A percentile compares a stretch with the other conserved stretches of the same genome.
These are phyloP conservation scores for Neosilurus hyrtlii DNA, from an alignment of 2,797 vertebrate genomes.

Conservation along the genomic window DNA sequence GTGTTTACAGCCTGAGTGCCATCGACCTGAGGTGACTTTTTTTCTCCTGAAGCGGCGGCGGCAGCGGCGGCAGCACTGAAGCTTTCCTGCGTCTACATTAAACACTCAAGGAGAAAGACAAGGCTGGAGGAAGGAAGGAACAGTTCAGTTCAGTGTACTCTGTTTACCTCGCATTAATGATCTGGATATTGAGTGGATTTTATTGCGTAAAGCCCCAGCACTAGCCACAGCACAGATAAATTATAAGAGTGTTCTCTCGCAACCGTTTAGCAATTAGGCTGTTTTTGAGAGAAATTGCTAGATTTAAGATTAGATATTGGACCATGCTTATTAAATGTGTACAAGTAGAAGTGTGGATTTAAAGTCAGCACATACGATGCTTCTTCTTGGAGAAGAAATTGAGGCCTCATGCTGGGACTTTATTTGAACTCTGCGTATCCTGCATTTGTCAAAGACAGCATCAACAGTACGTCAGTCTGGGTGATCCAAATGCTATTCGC, in stretches of 20 bases:
- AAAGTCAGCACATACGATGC: not conserved
- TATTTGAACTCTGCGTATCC: not conserved
- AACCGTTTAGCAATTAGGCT: slow-evolving; percentile 31
- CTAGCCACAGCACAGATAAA: slow-evolving; percentile 3
- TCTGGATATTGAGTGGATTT: slow-evolving; percentile 30
- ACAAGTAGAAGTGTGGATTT: not conserved
- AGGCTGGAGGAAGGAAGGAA: slow-evolving; percentile 51
- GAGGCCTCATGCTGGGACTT: not conserved
- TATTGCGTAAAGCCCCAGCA: slow-evolving; percentile 15
- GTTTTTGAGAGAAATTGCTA: slow-evolving; percentile 5
- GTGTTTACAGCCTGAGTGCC: slow-evolving; percentile 98
- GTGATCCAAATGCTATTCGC: not conserved
- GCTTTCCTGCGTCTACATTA: slow-evolving; percentile 81
- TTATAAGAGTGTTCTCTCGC: slow-evolving; percentile 10
- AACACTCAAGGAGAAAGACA: slow-evolving; percentile 72
- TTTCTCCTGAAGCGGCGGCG: slow-evolving; percentile 92
- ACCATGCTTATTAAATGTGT: not conserved
- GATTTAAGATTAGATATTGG: not conserved
- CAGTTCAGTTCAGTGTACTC: slow-evolving; percentile 42
- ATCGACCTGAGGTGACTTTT: slow-evolving; percentile 99
- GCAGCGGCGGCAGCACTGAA: slow-evolving; percentile 61
- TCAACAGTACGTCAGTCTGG: slow-evolving; percentile 13
- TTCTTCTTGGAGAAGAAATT: not conserved
- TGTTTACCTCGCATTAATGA: slow-evolving; percentile 47
- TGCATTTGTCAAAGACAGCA: not conserved